Conservation (phyloP, 1,140 invertebrate genomes). For the Chionoecetes opilio region DNA sequence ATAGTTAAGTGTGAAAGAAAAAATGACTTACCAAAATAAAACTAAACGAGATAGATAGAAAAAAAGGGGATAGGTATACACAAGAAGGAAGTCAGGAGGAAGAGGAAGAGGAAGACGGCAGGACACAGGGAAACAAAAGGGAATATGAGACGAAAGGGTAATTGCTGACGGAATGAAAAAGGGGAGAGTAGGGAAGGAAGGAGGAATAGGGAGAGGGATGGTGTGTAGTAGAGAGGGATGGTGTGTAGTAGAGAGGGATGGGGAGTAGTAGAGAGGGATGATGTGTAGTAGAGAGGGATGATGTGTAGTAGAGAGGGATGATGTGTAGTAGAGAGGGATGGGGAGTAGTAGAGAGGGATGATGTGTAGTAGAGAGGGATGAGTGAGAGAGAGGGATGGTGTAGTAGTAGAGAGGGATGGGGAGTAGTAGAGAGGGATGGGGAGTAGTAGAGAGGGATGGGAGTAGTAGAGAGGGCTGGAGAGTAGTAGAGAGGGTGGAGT, state of each 20-base stretch:
- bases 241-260: neutral
- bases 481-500: neutral
- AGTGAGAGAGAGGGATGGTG: neutral
- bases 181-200: neutral
- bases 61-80: no score
- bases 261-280: no score
- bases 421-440: no score
- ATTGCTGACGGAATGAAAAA: neutral
- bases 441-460: neutral
- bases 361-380: no score
- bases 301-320: no score
- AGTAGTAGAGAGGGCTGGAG: neutral
- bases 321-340: neutral
- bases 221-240: neutral
- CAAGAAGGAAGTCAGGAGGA: neutral
- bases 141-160: neutral
- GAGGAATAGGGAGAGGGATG: neutral
- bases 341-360: neutral
- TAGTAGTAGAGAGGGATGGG: neutral
- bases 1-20: no score
- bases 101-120: neutral
- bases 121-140: neutral
- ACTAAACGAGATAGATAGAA: no score
- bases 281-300: neutral
- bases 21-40: no score